Conservation (phyloP, 2,113 vertebrate species). For the Gopherus evgoodei region DNA sequence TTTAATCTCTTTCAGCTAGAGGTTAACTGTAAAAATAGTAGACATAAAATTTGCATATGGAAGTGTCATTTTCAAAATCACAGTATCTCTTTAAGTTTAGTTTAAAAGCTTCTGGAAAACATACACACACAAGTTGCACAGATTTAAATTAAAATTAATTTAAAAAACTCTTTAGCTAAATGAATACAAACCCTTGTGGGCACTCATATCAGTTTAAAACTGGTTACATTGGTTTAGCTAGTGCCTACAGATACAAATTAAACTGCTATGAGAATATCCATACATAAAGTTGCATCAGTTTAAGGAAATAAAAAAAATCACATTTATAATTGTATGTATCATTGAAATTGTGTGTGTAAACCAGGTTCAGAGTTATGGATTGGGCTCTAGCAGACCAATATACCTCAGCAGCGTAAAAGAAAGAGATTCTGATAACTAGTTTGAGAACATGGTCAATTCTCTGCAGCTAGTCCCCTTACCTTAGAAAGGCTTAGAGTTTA, state of each 20-base stretch:
- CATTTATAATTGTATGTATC: too few species aligned
- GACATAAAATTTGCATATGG: not conserved
- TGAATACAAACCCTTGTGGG: not conserved
- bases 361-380: not conserved
- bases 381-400: not conserved
- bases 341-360: not conserved
- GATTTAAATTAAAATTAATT: not conserved
- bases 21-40: not conserved
- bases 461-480: not conserved
- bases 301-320: not conserved
- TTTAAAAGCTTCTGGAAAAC: not conserved
- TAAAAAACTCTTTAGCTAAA: not conserved
- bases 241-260: not conserved
- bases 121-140: rapidly evolving
- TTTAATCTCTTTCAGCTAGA: not conserved
- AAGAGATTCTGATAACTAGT: not conserved
- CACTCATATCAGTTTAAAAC: not conserved
- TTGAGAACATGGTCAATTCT: not conserved
- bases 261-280: not conserved
- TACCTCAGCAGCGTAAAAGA: not conserved
- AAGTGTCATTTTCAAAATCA: not conserved
- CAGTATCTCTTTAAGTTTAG: not conserved
- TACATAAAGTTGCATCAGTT: not conserved
- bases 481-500: not conserved
- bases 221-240: not conserved